A percentile compares a stretch with the other conserved stretches of the same genome.
Evolutionary conservation across 64 coral and sea anemone species (phyloP).

Genomic region (Pocillopora verrucosa): DNA sequence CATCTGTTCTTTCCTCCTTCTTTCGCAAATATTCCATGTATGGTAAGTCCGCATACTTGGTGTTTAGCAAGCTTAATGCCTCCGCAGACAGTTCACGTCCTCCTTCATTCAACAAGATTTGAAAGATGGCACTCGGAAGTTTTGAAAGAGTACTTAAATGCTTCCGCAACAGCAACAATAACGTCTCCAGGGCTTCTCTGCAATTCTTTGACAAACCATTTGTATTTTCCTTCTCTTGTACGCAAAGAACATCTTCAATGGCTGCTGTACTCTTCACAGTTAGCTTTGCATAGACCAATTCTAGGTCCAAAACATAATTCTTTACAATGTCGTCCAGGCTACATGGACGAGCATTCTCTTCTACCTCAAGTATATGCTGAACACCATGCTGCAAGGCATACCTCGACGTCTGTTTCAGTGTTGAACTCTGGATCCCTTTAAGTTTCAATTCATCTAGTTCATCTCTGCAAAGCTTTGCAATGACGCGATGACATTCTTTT

Average conservation of each 20-base stretch:
- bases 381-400: conserved; percentile 17
- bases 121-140: no score
- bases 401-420: background rate
- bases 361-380: background rate
- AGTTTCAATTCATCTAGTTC: background rate
- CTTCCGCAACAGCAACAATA: no score
- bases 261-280: background rate
- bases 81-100: no score
- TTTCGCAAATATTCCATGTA: background rate
- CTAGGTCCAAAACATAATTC: background rate
- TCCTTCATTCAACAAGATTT: no score
- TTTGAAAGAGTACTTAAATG: no score
- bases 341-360: background rate
- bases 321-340: background rate
- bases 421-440: background rate
- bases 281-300: background rate
- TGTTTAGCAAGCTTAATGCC: no score
- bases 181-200: no score
- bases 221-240: no score
- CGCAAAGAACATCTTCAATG: background rate
- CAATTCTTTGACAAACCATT: no score
- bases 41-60: no score
- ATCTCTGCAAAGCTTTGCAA: background rate
- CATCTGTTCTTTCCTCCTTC: background rate
- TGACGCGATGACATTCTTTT: background rate